Evolutionary conservation across 2,113 vertebrate genomes (phyloP).

Genomic region (Halcyon senegalensis): DNA sequence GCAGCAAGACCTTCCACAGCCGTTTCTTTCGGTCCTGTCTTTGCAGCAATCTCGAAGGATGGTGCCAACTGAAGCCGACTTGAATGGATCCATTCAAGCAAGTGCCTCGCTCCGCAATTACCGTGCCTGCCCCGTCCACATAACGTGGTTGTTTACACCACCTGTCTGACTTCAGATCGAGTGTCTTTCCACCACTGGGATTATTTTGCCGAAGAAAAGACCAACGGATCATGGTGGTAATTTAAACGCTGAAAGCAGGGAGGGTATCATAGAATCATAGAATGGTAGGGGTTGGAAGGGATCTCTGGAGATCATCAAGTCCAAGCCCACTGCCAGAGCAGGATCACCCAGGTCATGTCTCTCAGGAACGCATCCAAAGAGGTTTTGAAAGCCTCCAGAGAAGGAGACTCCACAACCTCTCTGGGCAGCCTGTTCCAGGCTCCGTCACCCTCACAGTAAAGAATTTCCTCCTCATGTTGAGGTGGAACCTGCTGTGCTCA

Average conservation of each 20-base stretch:
- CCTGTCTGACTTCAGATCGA: not conserved
- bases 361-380: no score
- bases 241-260: not conserved
- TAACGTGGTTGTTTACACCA: slow-evolving; percentile 29
- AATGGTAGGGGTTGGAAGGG: no score
- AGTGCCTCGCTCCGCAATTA: not conserved
- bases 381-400: no score
- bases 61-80: not conserved
- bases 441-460: no score
- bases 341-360: no score
- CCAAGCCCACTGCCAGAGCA: no score
- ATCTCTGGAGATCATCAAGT: no score
- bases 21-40: not conserved
- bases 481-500: no score
- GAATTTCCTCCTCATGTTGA: no score
- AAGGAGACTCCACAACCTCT: no score
- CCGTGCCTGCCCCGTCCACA: not conserved
- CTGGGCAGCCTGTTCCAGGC: no score
- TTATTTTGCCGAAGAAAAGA: slow-evolving; percentile 24
- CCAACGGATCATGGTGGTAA: slow-evolving; percentile 40
- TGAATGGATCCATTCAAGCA: slow-evolving; percentile 26
- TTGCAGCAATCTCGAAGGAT: not conserved
- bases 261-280: no score
- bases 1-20: not conserved
- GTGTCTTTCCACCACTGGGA: not conserved